Evolutionary conservation across 2,797 vertebrate species (phyloP), one percentile per base, ranked within the genome.

Genomic region (Sciaenops ocellatus): DNA sequence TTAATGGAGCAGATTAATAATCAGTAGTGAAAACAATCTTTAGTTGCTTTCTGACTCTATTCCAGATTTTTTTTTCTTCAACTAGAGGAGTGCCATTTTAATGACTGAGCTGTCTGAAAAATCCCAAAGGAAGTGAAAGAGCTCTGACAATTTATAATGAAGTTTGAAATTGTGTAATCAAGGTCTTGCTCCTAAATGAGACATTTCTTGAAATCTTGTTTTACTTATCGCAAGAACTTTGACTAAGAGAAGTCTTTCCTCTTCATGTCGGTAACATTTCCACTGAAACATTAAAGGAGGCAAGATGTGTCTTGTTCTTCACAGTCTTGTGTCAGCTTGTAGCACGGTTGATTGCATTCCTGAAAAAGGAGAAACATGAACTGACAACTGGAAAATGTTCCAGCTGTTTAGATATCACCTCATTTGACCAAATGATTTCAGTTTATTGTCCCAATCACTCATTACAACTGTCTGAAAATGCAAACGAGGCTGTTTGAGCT

Each of bases 251-350:
- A 24, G 20, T n/a, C 72, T 71, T 67, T 13, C 47, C 72, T 26
- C 38, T 65, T 13, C 17, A 1, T 48, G 26, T 51, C 15, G 68
- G 65, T 30, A 60, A 51, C 16, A 24, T 69, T 70, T 87, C n/a
- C 15, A 38, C 67, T 63, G 24, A 59, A 73, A 61, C 20, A 28
- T 30, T 63, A 67, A 73, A 2, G 34, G 46, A 78, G 88, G 60
- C 92, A 87, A 83, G 90, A 89, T 73, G 26, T 0, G 63, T 94
- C 92, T 88, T 94, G 93, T 82, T 80, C 75, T 3, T 71, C 24
- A 24, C 17, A 10, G 41, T 85, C 87, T 75, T 90, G 91, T 92
- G 83, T 86, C 84, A 73, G 83, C 92, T 86, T 90, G 90, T 90
- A 80, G n/a, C 16, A 44, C 57, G 70, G 51, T 55, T 62, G 48